phyloP scores from a whole-genome alignment of 2,888 invertebrate species.

The Scaptomyza polygonia region DNA sequence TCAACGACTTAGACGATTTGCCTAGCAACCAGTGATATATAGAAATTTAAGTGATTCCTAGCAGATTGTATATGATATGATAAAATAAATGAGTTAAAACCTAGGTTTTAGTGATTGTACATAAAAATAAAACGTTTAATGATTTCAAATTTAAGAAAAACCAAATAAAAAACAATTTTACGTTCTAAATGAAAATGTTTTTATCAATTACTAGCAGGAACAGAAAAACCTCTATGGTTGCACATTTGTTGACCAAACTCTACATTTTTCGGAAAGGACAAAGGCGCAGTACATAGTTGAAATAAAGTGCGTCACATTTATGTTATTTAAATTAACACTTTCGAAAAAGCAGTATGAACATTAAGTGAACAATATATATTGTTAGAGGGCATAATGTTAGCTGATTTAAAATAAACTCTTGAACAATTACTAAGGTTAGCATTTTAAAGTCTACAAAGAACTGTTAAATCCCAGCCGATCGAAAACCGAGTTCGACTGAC shows the following conservation, averaged over 20 bases:
- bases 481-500: constrained; percentile 73
- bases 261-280: too few relatives aligned
- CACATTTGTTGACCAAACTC: too few relatives aligned
- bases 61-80: constrained; percentile 54
- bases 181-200: not conserved
- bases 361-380: constrained; percentile 13
- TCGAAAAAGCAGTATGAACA: not conserved
- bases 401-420: constrained; percentile 42
- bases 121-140: constrained; percentile 36
- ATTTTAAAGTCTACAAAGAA: constrained; percentile 56
- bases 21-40: constrained; percentile 77
- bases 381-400: constrained; percentile 16
- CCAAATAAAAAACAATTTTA: constrained; percentile 34
- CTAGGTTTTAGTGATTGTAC: constrained; percentile 47
- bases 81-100: not conserved
- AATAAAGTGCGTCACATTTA: not conserved
- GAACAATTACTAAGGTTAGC: constrained; percentile 16
- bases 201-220: too few relatives aligned
- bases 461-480: constrained; percentile 82
- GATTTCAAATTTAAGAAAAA: constrained; percentile 2
- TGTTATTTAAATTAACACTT: not conserved
- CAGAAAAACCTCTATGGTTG: too few relatives aligned
- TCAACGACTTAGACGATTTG: constrained; percentile 58
- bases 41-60: constrained; percentile 55
- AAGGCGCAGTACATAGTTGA: too few relatives aligned